Conservation (phyloP, 2,888 invertebrate species). For the Elysia crispata region DNA sequence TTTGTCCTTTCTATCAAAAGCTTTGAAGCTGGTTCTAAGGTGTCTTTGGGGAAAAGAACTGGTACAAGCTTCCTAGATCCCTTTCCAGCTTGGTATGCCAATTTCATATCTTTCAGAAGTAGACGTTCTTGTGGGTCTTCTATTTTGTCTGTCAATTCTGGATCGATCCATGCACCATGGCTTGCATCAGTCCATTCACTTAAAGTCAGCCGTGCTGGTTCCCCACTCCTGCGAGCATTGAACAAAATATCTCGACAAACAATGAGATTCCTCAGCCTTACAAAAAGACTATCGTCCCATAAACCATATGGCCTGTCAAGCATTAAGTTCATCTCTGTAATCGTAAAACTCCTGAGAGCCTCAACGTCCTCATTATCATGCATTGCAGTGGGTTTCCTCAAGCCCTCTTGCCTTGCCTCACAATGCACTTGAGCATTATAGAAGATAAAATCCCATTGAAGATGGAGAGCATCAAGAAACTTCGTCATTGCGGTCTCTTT, state of each 20-base stretch:
- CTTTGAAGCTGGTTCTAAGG: slow-evolving; percentile 1
- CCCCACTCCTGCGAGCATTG: slow-evolving; percentile 1
- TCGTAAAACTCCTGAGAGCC: background rate
- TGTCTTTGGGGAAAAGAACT: background rate
- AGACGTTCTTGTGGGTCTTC: background rate
- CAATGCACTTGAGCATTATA: slow-evolving; percentile 6
- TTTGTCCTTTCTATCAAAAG: slow-evolving; percentile 5
- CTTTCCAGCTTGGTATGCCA: slow-evolving; percentile 5
- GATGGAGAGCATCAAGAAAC: background rate
- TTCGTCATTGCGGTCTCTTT: background rate
- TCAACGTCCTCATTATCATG: background rate
- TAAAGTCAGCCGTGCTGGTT: background rate
- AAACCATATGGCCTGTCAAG: background rate
- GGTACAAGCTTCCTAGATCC: background rate
- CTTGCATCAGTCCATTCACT: background rate
- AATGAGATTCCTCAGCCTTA: slow-evolving; percentile 7
- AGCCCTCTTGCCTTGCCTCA: background rate
- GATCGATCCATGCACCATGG: background rate
- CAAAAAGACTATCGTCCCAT: background rate
- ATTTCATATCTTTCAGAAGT: slow-evolving; percentile 9
- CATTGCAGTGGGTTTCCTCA: background rate
- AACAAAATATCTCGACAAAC: background rate
- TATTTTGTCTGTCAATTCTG: background rate
- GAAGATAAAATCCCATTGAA: slow-evolving; percentile 11
- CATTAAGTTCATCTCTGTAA: slow-evolving; percentile 1